phyloP scores from a whole-genome alignment of 2,113 vertebrate species.

The Cyphotilapia sp. region DNA sequence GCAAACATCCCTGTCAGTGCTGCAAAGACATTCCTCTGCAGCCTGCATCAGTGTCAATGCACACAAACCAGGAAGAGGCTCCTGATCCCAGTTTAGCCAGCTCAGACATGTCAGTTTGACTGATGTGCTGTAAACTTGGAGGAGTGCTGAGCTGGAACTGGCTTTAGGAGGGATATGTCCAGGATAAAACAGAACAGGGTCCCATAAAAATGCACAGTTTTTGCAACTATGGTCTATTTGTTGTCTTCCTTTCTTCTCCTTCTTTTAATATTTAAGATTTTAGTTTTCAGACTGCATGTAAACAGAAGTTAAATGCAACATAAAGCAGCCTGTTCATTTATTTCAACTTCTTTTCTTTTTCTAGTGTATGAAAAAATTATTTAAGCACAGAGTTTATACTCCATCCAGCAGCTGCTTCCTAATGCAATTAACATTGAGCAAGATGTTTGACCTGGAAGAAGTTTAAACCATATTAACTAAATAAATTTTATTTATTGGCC shows the following conservation, averaged over 20 bases:
- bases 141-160: not conserved
- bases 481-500: not conserved
- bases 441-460: not conserved
- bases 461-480: not conserved
- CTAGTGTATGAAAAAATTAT: not conserved
- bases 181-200: not conserved
- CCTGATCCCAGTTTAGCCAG: slow-evolving; percentile 7
- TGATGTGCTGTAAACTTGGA: not conserved
- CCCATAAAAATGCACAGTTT: not conserved
- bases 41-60: slow-evolving; percentile 22
- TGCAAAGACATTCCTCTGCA: not conserved
- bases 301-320: not conserved
- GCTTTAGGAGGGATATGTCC: not conserved
- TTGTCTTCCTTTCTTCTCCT: not conserved
- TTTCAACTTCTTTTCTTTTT: not conserved
- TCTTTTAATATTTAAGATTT: not conserved
- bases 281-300: not conserved
- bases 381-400: not conserved
- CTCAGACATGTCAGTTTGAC: slow-evolving; percentile 4
- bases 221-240: not conserved
- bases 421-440: not conserved
- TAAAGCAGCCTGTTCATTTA: not conserved
- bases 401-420: not conserved
- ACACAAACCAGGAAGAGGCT: slow-evolving; percentile 12
- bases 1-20: not conserved